phyloP scores from a whole-genome alignment of 2,888 invertebrate genomes.

The Biston betularia region DNA sequence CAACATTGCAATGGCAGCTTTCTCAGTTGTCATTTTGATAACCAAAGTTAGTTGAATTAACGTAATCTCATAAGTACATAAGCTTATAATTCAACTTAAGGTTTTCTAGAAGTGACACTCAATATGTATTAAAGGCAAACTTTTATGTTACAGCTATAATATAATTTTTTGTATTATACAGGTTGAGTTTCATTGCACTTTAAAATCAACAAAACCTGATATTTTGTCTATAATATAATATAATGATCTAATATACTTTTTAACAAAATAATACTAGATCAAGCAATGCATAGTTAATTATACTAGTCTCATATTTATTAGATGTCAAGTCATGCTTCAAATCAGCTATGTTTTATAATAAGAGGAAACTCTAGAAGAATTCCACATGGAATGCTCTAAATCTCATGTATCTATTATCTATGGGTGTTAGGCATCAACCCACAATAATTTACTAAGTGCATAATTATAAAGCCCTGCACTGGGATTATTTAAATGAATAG shows the following conservation, averaged over 20 bases:
- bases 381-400: conserved; percentile 76
- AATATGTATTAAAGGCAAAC: too few species aligned
- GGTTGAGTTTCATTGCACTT: not conserved
- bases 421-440: conserved; percentile 43
- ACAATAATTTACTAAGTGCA: conserved; percentile 63
- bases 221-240: conserved; percentile 39
- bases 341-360: conserved; percentile 59
- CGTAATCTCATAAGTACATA: too few species aligned
- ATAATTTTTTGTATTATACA: conserved; percentile 2
- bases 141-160: too few species aligned
- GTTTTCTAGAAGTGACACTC: not conserved
- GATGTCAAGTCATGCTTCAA: conserved; percentile 58
- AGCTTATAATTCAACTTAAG: not conserved
- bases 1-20: too few species aligned
- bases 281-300: conserved; percentile 65
- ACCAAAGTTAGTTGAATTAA: not conserved
- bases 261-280: conserved; percentile 56
- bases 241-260: conserved; percentile 49
- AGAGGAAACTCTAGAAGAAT: conserved; percentile 61
- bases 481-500: conserved; percentile 58
- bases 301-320: conserved; percentile 58
- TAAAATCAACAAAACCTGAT: conserved; percentile 26
- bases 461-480: conserved; percentile 63
- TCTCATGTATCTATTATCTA: conserved; percentile 48
- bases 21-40: too few species aligned